Evolutionary conservation across 2,888 invertebrate species (phyloP).

Genomic region (Coecobrya sp.): DNA sequence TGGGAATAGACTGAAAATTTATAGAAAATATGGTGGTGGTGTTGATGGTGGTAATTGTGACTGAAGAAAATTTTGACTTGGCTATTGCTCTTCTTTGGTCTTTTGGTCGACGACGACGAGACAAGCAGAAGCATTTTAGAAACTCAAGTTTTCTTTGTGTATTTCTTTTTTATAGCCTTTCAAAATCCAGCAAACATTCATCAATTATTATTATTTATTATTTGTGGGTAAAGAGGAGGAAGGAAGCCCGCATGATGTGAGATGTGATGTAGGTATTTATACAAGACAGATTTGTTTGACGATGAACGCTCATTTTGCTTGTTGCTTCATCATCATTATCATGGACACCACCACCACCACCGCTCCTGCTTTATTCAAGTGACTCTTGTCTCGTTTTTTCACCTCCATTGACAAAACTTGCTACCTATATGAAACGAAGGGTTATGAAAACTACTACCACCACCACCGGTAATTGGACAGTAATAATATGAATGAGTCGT

Average conservation of each 20-base stretch:
- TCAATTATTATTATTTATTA: slow-evolving; percentile 70
- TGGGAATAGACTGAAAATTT: slow-evolving; percentile 1
- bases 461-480: slow-evolving; percentile 72
- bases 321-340: slow-evolving; percentile 41
- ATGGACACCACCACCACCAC: slow-evolving; percentile 11
- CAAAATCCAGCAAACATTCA: slow-evolving; percentile 67
- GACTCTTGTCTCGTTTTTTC: slow-evolving; percentile 81
- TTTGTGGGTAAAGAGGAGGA: slow-evolving; percentile 49
- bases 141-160: background rate
- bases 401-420: slow-evolving; percentile 65
- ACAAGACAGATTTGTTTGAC: slow-evolving; percentile 55
- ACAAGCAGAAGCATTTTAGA: background rate
- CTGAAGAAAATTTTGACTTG: slow-evolving; percentile 40
- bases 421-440: slow-evolving; percentile 34
- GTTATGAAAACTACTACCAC: slow-evolving; percentile 24
- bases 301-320: slow-evolving; percentile 35
- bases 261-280: slow-evolving; percentile 40
- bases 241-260: slow-evolving; percentile 45
- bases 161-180: slow-evolving; percentile 47
- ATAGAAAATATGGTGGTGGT: slow-evolving; percentile 13
- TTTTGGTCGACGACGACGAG: background rate
- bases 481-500: slow-evolving; percentile 73
- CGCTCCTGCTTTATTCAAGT: slow-evolving; percentile 67
- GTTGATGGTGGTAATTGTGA: slow-evolving; percentile 20
- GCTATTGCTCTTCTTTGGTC: slow-evolving; percentile 43